These are phyloP conservation scores for Tenthredo livida DNA, from an alignment of 2,888 invertebrate species.

Conservation along the genomic window DNA sequence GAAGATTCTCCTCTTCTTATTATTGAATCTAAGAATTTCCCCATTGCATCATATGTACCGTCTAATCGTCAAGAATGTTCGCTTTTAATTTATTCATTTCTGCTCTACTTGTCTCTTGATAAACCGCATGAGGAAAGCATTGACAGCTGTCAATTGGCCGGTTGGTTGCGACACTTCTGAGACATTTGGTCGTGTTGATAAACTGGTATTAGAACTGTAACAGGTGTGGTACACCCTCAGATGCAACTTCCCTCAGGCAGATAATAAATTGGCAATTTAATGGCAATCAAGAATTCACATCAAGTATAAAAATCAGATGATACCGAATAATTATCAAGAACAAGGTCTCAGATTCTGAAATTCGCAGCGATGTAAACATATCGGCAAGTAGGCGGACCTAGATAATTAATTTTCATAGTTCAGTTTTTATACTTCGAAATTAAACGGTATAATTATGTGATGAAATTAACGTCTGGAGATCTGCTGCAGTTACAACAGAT, in stretches of 20 bases:
- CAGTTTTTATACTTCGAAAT: not conserved
- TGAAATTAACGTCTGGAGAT: not conserved
- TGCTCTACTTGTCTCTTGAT: not conserved
- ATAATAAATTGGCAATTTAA: not conserved
- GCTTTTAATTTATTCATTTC: not conserved
- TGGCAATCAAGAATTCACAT: not conserved
- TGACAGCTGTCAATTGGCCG: not conserved
- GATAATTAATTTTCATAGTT: not conserved
- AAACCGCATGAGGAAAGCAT: not conserved
- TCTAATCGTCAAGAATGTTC: not conserved
- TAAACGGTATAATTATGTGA: not conserved
- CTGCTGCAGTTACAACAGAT: conserved; percentile 12
- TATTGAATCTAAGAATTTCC: not conserved
- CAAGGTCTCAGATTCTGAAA: not conserved
- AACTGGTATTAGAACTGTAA: not conserved
- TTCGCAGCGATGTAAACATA: not conserved
- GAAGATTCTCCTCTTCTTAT: not conserved
- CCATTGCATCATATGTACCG: not conserved
- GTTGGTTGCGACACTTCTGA: not conserved
- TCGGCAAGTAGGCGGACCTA: not conserved
- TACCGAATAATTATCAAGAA: not conserved
- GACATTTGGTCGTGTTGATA: not conserved
- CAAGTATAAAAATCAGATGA: not conserved
- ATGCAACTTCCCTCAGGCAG: not conserved
- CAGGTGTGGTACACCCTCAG: not conserved